Percentiles rank a stretch among this genome's conserved stretches.
phyloP scores from a whole-genome alignment of 1,140 invertebrate genomes.

The Gryllus bimaculatus region DNA sequence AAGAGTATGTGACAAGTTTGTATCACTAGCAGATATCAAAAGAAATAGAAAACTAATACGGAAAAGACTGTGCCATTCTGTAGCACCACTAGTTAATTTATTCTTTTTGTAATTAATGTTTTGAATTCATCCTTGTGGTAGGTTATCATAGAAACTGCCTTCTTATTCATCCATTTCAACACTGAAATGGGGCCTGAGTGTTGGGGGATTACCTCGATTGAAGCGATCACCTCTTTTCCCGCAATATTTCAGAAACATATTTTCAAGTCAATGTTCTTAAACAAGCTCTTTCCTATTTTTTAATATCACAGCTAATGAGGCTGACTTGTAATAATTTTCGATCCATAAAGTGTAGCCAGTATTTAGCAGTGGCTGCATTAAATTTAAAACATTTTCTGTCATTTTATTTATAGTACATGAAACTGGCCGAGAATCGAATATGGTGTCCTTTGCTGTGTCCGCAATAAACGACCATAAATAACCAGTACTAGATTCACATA shows the following conservation, averaged over 20 bases:
- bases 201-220: constrained; percentile 18
- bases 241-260: constrained; percentile 25
- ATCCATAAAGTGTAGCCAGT: constrained; percentile 1
- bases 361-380: not conserved
- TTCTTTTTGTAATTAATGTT: constrained; percentile 19
- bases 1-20: too few species aligned
- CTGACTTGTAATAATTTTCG: constrained; percentile 10
- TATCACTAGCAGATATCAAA: too few species aligned
- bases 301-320: not conserved
- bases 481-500: constrained; percentile 20
- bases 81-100: too few species aligned
- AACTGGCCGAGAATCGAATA: not conserved
- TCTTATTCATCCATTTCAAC: constrained; percentile 26
- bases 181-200: constrained; percentile 7
- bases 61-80: too few species aligned
- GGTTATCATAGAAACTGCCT: constrained; percentile 22
- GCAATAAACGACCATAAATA: constrained; percentile 17
- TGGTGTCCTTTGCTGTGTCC: constrained; percentile 7
- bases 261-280: constrained; percentile 26
- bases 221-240: constrained; percentile 20
- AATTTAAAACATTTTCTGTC: not conserved
- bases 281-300: constrained; percentile 15
- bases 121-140: constrained; percentile 21
- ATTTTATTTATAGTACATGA: not conserved
- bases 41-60: too few species aligned